Evolutionary conservation across 2,797 vertebrate species (phyloP).

Genomic region (Fistularia commersonii): DNA sequence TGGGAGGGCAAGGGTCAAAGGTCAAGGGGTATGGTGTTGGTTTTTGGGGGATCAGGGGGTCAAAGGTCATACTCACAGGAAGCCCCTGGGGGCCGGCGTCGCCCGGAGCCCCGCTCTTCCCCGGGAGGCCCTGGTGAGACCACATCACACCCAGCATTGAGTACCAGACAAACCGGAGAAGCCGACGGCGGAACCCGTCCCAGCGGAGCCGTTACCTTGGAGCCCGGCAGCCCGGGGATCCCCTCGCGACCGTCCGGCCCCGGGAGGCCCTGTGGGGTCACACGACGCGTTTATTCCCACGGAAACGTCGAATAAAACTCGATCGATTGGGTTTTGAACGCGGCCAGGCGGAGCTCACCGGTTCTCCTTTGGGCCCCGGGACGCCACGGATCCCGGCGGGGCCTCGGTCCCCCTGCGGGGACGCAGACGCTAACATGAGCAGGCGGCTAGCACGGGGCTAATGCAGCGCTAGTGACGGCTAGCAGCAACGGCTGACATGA

Average conservation of each 20-base stretch:
- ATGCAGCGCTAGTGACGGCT: too few species aligned
- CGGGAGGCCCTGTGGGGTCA: conserved; percentile 78
- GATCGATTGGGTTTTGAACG: background rate
- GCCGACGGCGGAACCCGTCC: too few species aligned
- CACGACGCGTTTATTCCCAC: background rate
- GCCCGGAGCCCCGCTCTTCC: conserved; percentile 88
- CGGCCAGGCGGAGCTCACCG: conserved; percentile 64
- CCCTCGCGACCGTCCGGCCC: conserved; percentile 89
- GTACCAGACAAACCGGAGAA: too few species aligned
- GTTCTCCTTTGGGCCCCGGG: conserved; percentile 88
- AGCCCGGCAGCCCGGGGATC: conserved; percentile 89
- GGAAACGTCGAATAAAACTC: background rate
- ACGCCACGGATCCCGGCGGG: conserved; percentile 84
- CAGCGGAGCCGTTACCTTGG: conserved; percentile 87
- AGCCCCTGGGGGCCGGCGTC: conserved; percentile 85
- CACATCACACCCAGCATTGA: background rate
- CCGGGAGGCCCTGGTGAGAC: conserved; percentile 82
- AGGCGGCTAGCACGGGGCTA: too few species aligned
- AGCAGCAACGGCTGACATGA: too few species aligned
- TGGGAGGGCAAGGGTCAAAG: conserved; percentile 5
- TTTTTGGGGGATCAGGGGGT: background rate
- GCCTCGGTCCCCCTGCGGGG: conserved; percentile 79
- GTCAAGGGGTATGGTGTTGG: background rate
- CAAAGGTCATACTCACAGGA: conserved; percentile 79
- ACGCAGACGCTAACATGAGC: too few species aligned